These are phyloP conservation scores for Boulengeromyrus knoepffleri DNA, from an alignment of 2,113 vertebrate species.

Conservation along the genomic window DNA sequence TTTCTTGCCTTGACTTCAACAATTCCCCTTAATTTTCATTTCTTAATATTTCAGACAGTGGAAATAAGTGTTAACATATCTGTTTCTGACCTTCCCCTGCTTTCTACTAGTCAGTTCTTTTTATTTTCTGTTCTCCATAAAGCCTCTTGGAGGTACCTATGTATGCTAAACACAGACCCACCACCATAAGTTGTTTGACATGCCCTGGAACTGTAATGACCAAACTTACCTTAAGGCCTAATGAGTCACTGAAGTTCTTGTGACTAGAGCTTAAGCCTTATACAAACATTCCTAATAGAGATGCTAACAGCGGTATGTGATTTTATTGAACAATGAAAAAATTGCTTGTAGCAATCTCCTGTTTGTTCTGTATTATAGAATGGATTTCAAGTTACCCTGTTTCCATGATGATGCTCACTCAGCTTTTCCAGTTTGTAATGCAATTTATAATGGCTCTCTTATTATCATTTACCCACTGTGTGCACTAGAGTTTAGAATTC, in stretches of 20 bases:
- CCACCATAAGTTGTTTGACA: background rate
- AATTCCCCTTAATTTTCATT: background rate
- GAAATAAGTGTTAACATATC: background rate
- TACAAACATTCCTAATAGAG: background rate
- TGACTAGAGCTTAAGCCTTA: background rate
- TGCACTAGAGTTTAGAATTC: background rate
- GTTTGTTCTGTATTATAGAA: background rate
- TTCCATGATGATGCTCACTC: background rate
- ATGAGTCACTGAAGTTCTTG: background rate
- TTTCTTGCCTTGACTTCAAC: background rate
- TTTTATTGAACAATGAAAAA: background rate
- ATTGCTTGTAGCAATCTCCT: background rate
- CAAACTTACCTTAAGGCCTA: background rate
- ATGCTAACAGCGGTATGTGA: background rate
- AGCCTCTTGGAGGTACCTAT: background rate
- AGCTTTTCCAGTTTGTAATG: background rate
- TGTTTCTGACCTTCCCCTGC: background rate
- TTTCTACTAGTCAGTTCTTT: background rate
- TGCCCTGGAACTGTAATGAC: background rate
- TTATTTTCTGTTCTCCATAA: background rate
- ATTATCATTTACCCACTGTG: background rate
- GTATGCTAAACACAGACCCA: background rate
- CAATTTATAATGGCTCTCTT: background rate
- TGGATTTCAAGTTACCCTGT: background rate
- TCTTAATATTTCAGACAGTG: background rate